Evolutionary conservation across 2,888 invertebrate genomes (phyloP).

Genomic region (Nymphalis urticae): DNA sequence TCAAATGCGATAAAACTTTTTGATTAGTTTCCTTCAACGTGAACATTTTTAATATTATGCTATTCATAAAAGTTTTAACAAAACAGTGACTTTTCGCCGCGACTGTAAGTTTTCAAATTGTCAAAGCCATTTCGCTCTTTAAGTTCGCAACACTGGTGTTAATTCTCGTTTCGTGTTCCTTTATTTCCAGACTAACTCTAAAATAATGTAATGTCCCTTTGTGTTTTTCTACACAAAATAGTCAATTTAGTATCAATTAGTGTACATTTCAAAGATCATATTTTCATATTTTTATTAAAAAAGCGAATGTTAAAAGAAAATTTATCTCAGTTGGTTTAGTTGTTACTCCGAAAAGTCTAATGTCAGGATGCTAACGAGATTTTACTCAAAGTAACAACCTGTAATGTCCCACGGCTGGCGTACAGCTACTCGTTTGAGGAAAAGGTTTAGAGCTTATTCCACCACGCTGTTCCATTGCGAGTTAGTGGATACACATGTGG

Average conservation of each 20-base stretch:
- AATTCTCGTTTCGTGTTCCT: conserved; percentile 23
- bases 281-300: background rate
- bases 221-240: conserved; percentile 3
- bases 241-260: conserved; percentile 4
- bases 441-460: no score
- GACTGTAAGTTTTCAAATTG: conserved; percentile 27
- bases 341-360: no score
- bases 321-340: no score
- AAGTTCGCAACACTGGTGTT: conserved; percentile 25
- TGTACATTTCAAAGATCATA: background rate
- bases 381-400: no score
- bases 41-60: background rate
- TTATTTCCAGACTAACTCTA: conserved; percentile 10
- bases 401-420: no score
- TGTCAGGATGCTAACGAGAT: no score
- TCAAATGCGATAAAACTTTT: background rate
- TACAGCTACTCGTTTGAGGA: no score
- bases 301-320: no score
- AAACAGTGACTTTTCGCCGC: conserved; percentile 16
- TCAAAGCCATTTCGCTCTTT: conserved; percentile 22
- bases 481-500: no score
- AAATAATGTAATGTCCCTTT: conserved; percentile 12
- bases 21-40: background rate
- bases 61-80: background rate
- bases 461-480: no score